These are phyloP conservation scores for Hemichromis elongatus DNA, from an alignment of 2,113 vertebrate species.

Conservation along the genomic window DNA sequence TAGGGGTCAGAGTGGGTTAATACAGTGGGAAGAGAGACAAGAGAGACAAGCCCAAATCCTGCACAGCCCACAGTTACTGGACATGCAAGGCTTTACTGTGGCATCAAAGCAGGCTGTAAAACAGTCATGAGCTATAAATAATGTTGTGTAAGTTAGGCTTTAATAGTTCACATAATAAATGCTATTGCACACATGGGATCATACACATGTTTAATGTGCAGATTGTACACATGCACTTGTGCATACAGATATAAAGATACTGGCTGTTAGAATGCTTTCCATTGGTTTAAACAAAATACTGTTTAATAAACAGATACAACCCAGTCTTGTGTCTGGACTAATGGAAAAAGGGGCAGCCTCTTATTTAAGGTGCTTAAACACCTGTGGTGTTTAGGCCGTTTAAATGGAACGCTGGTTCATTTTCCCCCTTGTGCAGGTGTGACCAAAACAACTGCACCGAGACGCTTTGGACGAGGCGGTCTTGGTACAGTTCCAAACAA, in stretches of 20 bases:
- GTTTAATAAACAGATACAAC: not conserved
- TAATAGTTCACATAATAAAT: not conserved
- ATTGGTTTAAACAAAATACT: not conserved
- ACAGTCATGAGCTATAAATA: constrained; percentile 42
- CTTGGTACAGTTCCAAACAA: not conserved
- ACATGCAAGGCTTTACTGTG: constrained; percentile 15
- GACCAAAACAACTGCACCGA: not conserved
- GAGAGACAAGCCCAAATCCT: not conserved
- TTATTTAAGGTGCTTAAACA: not conserved
- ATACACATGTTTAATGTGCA: not conserved
- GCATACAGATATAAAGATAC: not conserved
- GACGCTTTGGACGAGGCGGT: not conserved
- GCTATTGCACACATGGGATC: not conserved
- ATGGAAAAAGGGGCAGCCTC: not conserved
- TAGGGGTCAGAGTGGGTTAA: constrained; percentile 1
- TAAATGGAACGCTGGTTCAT: not conserved
- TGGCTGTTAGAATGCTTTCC: not conserved
- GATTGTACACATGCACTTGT: not conserved
- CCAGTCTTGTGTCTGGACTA: not conserved
- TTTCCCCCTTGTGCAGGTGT: not conserved
- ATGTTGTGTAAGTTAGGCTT: not conserved
- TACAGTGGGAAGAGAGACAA: not conserved
- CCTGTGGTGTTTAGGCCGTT: not conserved
- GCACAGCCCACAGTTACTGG: not conserved
- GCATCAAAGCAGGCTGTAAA: constrained; percentile 30